Conservation (phyloP, 2,888 invertebrate genomes). For the Andrena praecox region DNA sequence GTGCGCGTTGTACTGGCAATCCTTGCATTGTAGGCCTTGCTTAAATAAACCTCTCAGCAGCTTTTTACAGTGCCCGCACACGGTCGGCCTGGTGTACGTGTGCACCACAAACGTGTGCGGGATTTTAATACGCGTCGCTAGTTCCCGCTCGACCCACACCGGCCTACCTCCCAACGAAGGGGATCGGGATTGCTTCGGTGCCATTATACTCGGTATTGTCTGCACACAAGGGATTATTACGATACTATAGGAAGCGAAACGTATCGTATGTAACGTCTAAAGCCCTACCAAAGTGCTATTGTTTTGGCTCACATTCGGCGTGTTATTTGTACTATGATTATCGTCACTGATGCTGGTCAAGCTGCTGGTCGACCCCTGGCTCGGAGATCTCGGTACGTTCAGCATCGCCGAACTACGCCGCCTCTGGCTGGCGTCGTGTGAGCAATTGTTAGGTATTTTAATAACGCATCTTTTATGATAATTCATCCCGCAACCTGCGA, state of each 20-base stretch:
- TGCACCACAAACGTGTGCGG: slow-evolving; percentile 99
- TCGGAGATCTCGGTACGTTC: slow-evolving; percentile 88
- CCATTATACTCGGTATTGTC: slow-evolving; percentile 82
- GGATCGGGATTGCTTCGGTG: slow-evolving; percentile 88
- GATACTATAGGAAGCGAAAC: slow-evolving; percentile 24
- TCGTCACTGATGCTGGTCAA: slow-evolving; percentile 87
- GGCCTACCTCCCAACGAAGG: slow-evolving; percentile 90
- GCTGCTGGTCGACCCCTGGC: slow-evolving; percentile 90
- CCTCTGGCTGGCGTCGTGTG: slow-evolving; percentile 85
- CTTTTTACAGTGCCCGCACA: slow-evolving; percentile 98
- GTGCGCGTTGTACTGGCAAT: slow-evolving; percentile 98
- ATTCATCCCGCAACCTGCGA: slow-evolving; percentile 96
- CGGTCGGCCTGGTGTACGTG: slow-evolving; percentile 98
- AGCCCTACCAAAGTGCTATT: slow-evolving; percentile 92
- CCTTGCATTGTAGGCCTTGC: slow-evolving; percentile 98
- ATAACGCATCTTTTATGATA: slow-evolving; percentile 99
- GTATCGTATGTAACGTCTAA: slow-evolving; percentile 16
- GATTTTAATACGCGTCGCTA: slow-evolving; percentile 88
- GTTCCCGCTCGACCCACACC: slow-evolving; percentile 90
- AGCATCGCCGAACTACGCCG: slow-evolving; percentile 82
- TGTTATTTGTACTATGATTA: slow-evolving; percentile 84
- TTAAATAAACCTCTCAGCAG: slow-evolving; percentile 97
- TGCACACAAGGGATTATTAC: slow-evolving; percentile 53
- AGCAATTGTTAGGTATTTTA: slow-evolving; percentile 99
- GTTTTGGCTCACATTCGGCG: slow-evolving; percentile 85